Evolutionary conservation across 2,797 vertebrate genomes (phyloP).

Genomic region (Hemitrygon akajei): DNA sequence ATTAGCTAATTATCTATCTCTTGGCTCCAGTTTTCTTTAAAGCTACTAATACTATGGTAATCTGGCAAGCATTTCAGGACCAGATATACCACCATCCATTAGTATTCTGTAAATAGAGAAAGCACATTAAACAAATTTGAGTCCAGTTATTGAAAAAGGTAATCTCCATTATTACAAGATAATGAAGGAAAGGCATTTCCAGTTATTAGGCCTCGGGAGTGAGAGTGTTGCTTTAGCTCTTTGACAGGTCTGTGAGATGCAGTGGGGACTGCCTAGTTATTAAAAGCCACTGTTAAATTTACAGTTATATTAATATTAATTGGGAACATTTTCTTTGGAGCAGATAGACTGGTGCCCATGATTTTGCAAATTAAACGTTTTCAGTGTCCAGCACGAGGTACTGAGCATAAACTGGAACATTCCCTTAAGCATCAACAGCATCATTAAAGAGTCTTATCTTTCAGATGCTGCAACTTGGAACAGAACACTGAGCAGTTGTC

Average conservation of each 20-base stretch:
- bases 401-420: neutral
- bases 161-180: neutral
- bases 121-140: neutral
- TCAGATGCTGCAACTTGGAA: neutral
- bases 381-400: neutral
- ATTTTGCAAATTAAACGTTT: neutral
- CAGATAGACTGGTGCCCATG: neutral
- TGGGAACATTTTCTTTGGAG: neutral
- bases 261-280: neutral
- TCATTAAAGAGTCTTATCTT: neutral
- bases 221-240: neutral
- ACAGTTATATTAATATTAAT: neutral
- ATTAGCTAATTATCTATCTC: conserved; percentile 18
- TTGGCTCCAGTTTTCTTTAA: neutral
- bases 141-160: neutral
- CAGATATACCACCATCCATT: neutral
- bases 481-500: neutral
- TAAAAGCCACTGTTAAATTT: neutral
- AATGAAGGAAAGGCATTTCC: neutral
- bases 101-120: neutral
- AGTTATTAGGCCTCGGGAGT: neutral
- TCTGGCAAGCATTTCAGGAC: neutral
- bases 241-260: neutral
- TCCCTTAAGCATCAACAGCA: neutral
- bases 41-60: neutral